Base-by-base conservation (phyloP, 2,797 vertebrate species). In the Adelosebastes latens region DNA sequence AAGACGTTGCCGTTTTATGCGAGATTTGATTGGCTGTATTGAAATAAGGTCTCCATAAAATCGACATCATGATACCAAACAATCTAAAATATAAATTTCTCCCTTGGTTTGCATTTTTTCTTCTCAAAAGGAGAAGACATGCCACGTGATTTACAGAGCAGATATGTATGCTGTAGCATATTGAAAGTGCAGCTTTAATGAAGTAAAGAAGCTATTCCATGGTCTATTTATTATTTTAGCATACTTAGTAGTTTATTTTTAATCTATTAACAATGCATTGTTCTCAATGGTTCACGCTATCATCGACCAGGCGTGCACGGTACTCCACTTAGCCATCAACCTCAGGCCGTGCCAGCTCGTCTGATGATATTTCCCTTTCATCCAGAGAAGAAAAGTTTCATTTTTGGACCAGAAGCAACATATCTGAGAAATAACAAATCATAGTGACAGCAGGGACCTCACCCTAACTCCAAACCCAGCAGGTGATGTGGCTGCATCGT, bases 391-490 rank as follows among this genome's bases (percentile, higher is more conserved):
- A 64, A 62, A 31, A 8, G 14, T 58, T 69, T 69, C 1, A 49
- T 60, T 70, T 46, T 46, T 52, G 27, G 18, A 52, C 18, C 68
- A n/a, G 25, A 76, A 31, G 52, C 36, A 69, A 62, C 36, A 39
- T 20, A 69, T 66, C 34, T 27, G 11, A 56, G 52, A 24, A 31
- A 2, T 1, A 52, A 9, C n/a, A 62, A 78, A 73, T 22, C 65
- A 58, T 1, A n/a, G 14, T 42, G 8, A 24, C 64, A 56, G 65
- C 59, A 8, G 22, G 59, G 12, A 58, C 20, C 29, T 16, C 2
- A 20, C 22, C 13, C 13, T 29, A 18, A 64, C 64, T 87, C 36
- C 74, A 68, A 62, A 65, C 71, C 32, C 60, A 80, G 80, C 75
- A 75, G 56, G 60, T 56, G 24, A 11, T 53, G 16, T 24, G n/a